Base-by-base conservation (phyloP, 1,140 invertebrate species). In the Prorops nasuta region DNA sequence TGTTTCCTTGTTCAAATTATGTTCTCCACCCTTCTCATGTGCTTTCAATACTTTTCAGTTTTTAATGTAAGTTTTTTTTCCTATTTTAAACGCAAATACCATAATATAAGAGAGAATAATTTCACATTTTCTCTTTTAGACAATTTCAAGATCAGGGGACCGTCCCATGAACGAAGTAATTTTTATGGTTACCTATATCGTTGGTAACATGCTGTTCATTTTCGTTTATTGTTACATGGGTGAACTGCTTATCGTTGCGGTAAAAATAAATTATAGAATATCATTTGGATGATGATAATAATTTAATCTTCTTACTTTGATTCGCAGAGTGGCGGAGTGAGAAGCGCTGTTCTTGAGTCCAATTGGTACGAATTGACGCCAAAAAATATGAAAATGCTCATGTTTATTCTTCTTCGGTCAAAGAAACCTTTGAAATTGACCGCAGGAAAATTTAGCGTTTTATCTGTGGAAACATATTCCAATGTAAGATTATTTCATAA, bases 321-420 rank as follows among this genome's bases (percentile, higher is more conserved):
- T 58, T 63, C 63, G 36, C 40, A 72, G 69, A 67, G 64, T 31
- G 49, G 32, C 7, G 49, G 60, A 16, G 49, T 72, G 16, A 40
- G 54, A 2, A 39, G 60, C 0, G 57, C 63, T 6, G 65, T 53
- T 21, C 72, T 72, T 34, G 35, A 62, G 8, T 61, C 52, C 10
- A 20, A 63, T 9, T 74, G 71, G 70, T 69, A 66, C 28, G 59
- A 62, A 8, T 53, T 65, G 12, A 32, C 60, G 15, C 28, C 49
- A 2, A 31, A 31, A 2, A 43, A 62, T 15, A 34, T 56, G 0
- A 68, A 44, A 49, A 51, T 31, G 22, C 19, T 73, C 2, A 44
- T 62, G 9, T 53, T 73, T 6, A 59, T 72, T 10, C 69, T 74
- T 49, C 43, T 51, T 24, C 49, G 63, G 20, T 54, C 60, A 1